phyloP scores from a whole-genome alignment of 2,888 invertebrate genomes.

The Drosophila nr. medialis region DNA sequence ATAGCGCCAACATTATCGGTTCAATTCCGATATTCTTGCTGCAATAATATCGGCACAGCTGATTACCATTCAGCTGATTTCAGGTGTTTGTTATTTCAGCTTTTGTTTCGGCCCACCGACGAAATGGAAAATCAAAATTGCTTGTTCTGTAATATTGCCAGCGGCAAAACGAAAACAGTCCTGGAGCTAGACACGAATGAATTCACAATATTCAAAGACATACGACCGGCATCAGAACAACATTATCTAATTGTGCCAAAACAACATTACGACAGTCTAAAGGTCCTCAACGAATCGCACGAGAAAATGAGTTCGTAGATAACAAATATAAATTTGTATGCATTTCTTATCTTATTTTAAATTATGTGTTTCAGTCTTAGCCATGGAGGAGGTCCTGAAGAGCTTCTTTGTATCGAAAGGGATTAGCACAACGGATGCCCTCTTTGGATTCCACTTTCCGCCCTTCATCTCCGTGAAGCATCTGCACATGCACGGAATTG shows the following conservation, averaged over 20 bases:
- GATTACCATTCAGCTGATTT: slow-evolving; percentile 16
- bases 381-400: slow-evolving; percentile 87
- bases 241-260: slow-evolving; percentile 93
- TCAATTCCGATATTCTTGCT: not conserved
- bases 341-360: not conserved
- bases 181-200: slow-evolving; percentile 90
- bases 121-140: slow-evolving; percentile 84
- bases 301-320: slow-evolving; percentile 88
- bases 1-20: not conserved
- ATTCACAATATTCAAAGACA: slow-evolving; percentile 92
- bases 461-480: slow-evolving; percentile 94
- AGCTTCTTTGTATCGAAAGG: slow-evolving; percentile 85
- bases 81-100: not conserved
- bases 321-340: not conserved
- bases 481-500: slow-evolving; percentile 93
- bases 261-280: slow-evolving; percentile 91
- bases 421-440: slow-evolving; percentile 85
- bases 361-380: slow-evolving; percentile 86
- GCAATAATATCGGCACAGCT: slow-evolving; percentile 5
- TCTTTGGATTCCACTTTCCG: slow-evolving; percentile 95
- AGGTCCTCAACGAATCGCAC: slow-evolving; percentile 88
- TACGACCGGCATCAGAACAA: slow-evolving; percentile 91
- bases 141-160: slow-evolving; percentile 91
- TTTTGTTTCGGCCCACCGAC: not conserved
- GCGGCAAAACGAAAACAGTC: slow-evolving; percentile 87